Percentiles rank a stretch among this genome's conserved stretches.
Evolutionary conservation across 2,797 vertebrate species (phyloP).

Genomic region (Holocentrus rufus): DNA sequence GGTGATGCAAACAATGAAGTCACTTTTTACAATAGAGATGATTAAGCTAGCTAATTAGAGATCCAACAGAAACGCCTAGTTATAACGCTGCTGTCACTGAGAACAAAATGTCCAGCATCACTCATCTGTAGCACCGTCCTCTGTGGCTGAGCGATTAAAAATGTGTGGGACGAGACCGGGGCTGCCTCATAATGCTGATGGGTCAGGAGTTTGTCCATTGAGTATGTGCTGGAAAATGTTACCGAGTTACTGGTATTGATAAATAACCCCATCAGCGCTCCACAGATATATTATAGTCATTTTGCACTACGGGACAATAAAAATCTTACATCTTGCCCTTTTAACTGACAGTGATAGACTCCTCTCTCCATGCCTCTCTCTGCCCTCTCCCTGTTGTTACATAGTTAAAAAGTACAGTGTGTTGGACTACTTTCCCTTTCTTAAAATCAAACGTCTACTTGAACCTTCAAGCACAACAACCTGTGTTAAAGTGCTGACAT

Average conservation of each 20-base stretch:
- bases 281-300: background rate
- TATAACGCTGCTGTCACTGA: too few species aligned
- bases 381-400: too few species aligned
- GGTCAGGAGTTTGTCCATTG: too few species aligned
- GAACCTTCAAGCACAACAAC: background rate
- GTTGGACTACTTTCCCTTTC: background rate
- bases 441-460: background rate
- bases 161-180: background rate
- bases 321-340: too few species aligned
- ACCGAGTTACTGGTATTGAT: constrained; percentile 8
- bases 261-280: background rate
- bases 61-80: background rate
- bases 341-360: too few species aligned
- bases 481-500: background rate
- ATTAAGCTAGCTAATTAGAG: background rate
- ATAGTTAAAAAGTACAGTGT: background rate
- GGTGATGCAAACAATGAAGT: too few species aligned
- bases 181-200: too few species aligned
- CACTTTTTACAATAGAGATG: too few species aligned
- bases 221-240: background rate
- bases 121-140: background rate
- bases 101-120: too few species aligned
- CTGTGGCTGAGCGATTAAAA: background rate
- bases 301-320: background rate
- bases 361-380: too few species aligned